Evolutionary conservation across 2,113 vertebrate species (phyloP).

Genomic region (Lasiurus cinereus): DNA sequence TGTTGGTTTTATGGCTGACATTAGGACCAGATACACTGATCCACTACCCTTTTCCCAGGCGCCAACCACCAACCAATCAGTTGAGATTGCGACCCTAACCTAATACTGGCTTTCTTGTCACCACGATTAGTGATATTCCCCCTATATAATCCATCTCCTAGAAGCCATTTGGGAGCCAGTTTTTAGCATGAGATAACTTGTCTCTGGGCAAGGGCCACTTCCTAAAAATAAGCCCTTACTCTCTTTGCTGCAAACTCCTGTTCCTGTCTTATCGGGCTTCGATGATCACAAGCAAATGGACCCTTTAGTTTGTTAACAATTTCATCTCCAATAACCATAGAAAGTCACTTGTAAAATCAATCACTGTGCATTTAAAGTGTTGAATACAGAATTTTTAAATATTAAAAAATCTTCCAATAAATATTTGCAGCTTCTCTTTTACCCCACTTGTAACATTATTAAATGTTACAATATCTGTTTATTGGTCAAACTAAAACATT

Average conservation of each 20-base stretch:
- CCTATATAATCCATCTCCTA: neutral
- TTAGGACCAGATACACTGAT: neutral
- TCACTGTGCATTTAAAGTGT: neutral
- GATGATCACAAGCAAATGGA: neutral
- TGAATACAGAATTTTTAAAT: neutral
- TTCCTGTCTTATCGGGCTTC: neutral
- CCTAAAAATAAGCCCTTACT: neutral
- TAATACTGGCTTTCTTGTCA: neutral
- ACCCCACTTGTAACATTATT: neutral
- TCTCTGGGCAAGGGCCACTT: neutral
- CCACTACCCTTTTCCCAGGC: neutral
- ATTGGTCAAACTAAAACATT: neutral
- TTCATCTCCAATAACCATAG: neutral
- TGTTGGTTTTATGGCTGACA: neutral
- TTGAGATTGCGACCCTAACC: neutral
- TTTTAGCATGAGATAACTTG: neutral
- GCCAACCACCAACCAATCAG: neutral
- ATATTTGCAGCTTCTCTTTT: neutral
- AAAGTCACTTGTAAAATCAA: neutral
- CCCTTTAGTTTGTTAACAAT: neutral
- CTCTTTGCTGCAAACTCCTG: neutral
- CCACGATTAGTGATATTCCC: neutral
- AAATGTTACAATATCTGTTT: neutral
- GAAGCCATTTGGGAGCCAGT: neutral
- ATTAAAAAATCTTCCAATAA: neutral